Conservation (phyloP, 2,888 invertebrate genomes). For the Microctonus brassicae region DNA sequence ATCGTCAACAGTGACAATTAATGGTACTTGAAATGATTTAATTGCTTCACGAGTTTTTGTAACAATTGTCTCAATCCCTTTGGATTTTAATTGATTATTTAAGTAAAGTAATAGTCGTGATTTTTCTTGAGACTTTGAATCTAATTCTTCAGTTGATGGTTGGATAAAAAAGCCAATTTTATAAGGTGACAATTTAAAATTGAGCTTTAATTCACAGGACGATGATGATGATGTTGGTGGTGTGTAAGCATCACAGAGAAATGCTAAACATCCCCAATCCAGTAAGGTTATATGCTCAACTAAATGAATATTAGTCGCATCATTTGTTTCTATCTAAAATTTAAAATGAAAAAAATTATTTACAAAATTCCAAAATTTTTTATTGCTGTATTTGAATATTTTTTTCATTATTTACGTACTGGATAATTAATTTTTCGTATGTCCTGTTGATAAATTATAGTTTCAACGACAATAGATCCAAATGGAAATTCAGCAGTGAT, state of each 20-base stretch:
- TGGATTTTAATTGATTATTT: slow-evolving; percentile 71
- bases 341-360: slow-evolving; percentile 35
- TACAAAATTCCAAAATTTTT: slow-evolving; percentile 2
- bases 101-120: slow-evolving; percentile 72
- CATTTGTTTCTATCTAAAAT: slow-evolving; percentile 46
- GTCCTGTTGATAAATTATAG: slow-evolving; percentile 66
- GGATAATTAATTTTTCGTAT: slow-evolving; percentile 52
- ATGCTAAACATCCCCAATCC: slow-evolving; percentile 64
- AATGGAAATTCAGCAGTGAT: slow-evolving; percentile 78
- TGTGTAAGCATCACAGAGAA: slow-evolving; percentile 60
- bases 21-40: slow-evolving; percentile 74
- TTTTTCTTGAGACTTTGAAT: slow-evolving; percentile 46
- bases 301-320: slow-evolving; percentile 49
- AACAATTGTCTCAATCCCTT: slow-evolving; percentile 60
- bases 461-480: slow-evolving; percentile 77
- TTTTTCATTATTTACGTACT: slow-evolving; percentile 37
- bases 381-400: not conserved
- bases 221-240: slow-evolving; percentile 26
- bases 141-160: slow-evolving; percentile 64
- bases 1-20: slow-evolving; percentile 79
- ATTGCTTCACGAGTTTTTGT: slow-evolving; percentile 54
- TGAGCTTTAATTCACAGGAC: slow-evolving; percentile 73
- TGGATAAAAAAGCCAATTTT: slow-evolving; percentile 78
- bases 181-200: slow-evolving; percentile 82
- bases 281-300: slow-evolving; percentile 60